Evolutionary conservation across 2,888 invertebrate species (phyloP).

Genomic region (Dugesia japonica): DNA sequence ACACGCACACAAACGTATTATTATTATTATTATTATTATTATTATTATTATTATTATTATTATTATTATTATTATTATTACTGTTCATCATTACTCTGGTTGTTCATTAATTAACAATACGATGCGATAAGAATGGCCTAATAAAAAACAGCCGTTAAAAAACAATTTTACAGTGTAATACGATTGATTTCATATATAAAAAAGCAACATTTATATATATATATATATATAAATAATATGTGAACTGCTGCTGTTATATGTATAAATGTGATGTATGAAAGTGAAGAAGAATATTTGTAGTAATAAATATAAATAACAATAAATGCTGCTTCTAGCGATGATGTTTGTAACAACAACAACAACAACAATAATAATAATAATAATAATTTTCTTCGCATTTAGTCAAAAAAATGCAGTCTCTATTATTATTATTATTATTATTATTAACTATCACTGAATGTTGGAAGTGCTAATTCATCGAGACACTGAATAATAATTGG

Average conservation of each 20-base stretch:
- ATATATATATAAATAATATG: no score
- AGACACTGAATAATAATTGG: not conserved
- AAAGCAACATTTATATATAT: no score
- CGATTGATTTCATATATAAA: not conserved
- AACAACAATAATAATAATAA: no score
- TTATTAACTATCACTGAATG: slow-evolving; percentile 1
- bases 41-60: not conserved
- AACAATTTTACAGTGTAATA: not conserved
- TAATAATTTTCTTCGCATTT: not conserved
- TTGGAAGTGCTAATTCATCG: not conserved
- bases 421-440: not conserved
- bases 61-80: not conserved
- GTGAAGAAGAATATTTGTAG: not conserved
- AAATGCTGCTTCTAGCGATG: slow-evolving; percentile 8
- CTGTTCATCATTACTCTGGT: not conserved
- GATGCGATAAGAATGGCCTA: not conserved
- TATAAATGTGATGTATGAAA: slow-evolving; percentile 1
- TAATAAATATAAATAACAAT: slow-evolving; percentile 7
- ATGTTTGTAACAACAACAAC: not conserved
- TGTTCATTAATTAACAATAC: not conserved
- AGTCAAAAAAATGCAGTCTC: not conserved
- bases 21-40: no score
- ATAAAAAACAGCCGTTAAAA: slow-evolving; percentile 13
- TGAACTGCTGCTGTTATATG: not conserved
- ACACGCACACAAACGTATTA: no score